These are phyloP conservation scores for Bombus impatiens DNA, from an alignment of 1,140 invertebrate species.

Conservation along the genomic window DNA sequence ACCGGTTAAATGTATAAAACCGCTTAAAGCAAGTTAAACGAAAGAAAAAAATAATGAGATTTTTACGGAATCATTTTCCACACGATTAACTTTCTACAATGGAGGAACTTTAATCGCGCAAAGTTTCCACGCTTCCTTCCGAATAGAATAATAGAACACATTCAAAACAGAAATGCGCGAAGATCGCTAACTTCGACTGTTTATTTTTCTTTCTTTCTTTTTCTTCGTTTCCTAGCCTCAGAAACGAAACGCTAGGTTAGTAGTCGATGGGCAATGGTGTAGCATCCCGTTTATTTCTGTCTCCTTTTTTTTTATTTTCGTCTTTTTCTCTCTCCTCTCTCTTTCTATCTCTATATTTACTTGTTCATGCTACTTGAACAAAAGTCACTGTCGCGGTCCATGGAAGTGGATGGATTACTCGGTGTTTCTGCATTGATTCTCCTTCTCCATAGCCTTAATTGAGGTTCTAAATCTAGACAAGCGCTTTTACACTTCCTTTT, in stretches of 20 bases:
- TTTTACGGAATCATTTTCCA: constrained; percentile 32
- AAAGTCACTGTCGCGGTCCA: constrained; percentile 43
- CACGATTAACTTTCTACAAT: not conserved
- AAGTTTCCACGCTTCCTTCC: not conserved
- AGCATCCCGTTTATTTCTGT: not conserved
- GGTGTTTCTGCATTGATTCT: constrained; percentile 53
- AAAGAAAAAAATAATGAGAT: not conserved
- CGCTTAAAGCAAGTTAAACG: not conserved
- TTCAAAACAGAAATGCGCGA: not conserved
- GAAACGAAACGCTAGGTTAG: constrained; percentile 8
- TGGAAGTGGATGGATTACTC: constrained; percentile 48
- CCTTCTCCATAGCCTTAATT: constrained; percentile 47
- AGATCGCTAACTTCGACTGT: constrained; percentile 16
- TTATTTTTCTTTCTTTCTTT: constrained; percentile 1
- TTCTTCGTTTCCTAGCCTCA: too few relatives aligned
- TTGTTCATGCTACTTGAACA: constrained; percentile 41
- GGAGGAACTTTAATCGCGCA: not conserved
- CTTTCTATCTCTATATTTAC: constrained; percentile 13
- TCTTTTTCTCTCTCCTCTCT: too few relatives aligned
- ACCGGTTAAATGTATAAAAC: not conserved
- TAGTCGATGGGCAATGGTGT: not conserved
- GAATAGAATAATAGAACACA: not conserved
- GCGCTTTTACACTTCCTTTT: constrained; percentile 37
- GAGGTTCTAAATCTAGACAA: constrained; percentile 49
- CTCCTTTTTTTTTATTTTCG: not conserved